Conservation (phyloP, 2,797 vertebrate species). For the Harpagifer antarcticus region DNA sequence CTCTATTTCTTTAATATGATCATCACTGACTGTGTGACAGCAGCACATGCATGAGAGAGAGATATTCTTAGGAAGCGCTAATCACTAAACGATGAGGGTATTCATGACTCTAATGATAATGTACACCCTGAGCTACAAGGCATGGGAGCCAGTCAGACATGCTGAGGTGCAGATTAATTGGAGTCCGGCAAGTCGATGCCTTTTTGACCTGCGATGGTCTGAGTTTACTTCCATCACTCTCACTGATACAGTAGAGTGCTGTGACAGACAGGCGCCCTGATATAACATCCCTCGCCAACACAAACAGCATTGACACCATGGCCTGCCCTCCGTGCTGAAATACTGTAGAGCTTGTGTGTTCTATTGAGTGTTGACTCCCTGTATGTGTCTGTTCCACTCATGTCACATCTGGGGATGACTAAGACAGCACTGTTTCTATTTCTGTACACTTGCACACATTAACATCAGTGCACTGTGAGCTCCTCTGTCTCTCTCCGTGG, state of each 20-base stretch:
- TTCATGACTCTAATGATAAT: conserved; percentile 18
- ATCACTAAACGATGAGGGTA: conserved; percentile 33
- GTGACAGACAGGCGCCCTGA: conserved; percentile 35
- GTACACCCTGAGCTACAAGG: conserved; percentile 10
- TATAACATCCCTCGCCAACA: conserved; percentile 36
- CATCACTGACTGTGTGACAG: conserved; percentile 19
- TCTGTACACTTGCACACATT: conserved; percentile 63
- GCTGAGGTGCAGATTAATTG: conserved; percentile 18
- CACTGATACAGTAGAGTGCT: conserved; percentile 15
- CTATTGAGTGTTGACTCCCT: conserved; percentile 67
- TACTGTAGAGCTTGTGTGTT: conserved; percentile 61
- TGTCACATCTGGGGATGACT: conserved; percentile 71
- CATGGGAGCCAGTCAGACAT: neutral
- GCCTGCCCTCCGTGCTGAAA: conserved; percentile 47
- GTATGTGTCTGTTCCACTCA: conserved; percentile 71
- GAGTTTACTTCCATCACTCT: conserved; percentile 34
- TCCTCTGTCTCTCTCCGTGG: conserved; percentile 53
- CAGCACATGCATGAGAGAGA: conserved; percentile 27
- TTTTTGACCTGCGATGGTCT: conserved; percentile 41
- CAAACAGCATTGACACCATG: conserved; percentile 56
- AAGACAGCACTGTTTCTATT: conserved; percentile 68
- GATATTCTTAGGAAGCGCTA: conserved; percentile 24
- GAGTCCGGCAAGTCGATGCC: conserved; percentile 20
- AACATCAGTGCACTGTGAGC: conserved; percentile 63
- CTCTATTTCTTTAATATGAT: conserved; percentile 40